Evolutionary conservation across 2,888 invertebrate species (phyloP).

Genomic region (Xestia c-nigrum): DNA sequence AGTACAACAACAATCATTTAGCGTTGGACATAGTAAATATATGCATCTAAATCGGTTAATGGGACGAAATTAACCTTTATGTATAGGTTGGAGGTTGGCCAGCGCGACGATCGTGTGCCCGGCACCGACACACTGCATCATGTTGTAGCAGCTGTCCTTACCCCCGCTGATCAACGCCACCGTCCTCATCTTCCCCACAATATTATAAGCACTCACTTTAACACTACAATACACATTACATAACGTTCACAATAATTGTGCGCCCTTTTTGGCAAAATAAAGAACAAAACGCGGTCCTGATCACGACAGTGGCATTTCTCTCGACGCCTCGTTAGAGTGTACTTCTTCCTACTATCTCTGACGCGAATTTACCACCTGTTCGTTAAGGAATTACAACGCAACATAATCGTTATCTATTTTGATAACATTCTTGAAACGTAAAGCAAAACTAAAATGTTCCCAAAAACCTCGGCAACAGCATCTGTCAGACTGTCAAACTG

Average conservation of each 20-base stretch:
- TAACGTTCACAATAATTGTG: conserved; percentile 85
- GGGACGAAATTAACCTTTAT: conserved; percentile 91
- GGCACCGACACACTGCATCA: conserved; percentile 99
- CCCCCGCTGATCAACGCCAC: conserved; percentile 98
- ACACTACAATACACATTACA: conserved; percentile 83
- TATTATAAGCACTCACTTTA: conserved; percentile 75
- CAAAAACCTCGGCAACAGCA: conserved; percentile 72
- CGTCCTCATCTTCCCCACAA: conserved; percentile 93
- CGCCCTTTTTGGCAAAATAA: conserved; percentile 78
- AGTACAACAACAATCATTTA: conserved; percentile 33
- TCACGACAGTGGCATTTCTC: conserved; percentile 79
- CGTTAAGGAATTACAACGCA: conserved; percentile 69
- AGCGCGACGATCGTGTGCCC: conserved; percentile 98
- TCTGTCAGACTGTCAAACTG: conserved; percentile 56
- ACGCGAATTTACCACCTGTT: conserved; percentile 73
- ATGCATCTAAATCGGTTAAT: conserved; percentile 68
- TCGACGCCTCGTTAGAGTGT: conserved; percentile 65
- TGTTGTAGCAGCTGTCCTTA: conserved; percentile 99
- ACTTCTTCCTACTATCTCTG: conserved; percentile 62
- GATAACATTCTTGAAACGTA: conserved; percentile 83
- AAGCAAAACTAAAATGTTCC: conserved; percentile 75
- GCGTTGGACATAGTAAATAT: conserved; percentile 49
- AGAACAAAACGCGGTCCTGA: conserved; percentile 77
- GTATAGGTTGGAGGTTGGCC: conserved; percentile 97
- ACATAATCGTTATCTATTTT: conserved; percentile 85